Evolutionary conservation across 2,113 vertebrate genomes (phyloP), one percentile per base, ranked within the genome.

Genomic region (Miniopterus natalensis): DNA sequence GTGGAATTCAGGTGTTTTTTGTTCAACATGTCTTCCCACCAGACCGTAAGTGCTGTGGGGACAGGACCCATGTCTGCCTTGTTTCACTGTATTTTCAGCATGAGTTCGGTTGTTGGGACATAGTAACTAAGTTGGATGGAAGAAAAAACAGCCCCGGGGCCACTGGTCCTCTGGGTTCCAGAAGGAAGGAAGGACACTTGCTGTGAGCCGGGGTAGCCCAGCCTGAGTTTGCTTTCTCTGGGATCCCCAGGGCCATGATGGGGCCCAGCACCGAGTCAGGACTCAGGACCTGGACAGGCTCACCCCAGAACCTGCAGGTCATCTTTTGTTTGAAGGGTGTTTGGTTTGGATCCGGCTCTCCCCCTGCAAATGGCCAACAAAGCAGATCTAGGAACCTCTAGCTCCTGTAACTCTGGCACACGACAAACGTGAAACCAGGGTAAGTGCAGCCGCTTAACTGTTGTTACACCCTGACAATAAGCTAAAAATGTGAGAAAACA

Each of bases 401-500:
- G 92, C 88, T 77, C 40, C 78, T 92, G 13, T 6, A 27, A 83
- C 14, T 68, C 88, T n/a, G 70, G 90, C 59, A 20, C 29, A 68
- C 25, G 29, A 55, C 93, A 61, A 89, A 88, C 53, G 31, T 71
- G 95, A 93, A 97, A 80, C 57, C 3, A 51, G 75, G 68, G 42
- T 81, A 97, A 93, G 88, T 27, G 88, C 18, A 45, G 27, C 78
- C 90, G 96, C 93, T 96, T 98, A 98, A 98, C 96, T 98, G 96
- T 95, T 97, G 97, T 95, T 98, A 98, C 84, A 98, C 92, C 71
- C 96, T 88, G 97, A 98, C 98, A 98, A 98, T 96, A 97, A 97
- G 92, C 92, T 96, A 97, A 98, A 98, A 98, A 97, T 94, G 96
- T 98, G 97, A 98, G 98, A 97, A 98, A 97, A 98, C 95, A 98